Conservation (phyloP, 1,140 invertebrate species). For the Atta colombica region DNA sequence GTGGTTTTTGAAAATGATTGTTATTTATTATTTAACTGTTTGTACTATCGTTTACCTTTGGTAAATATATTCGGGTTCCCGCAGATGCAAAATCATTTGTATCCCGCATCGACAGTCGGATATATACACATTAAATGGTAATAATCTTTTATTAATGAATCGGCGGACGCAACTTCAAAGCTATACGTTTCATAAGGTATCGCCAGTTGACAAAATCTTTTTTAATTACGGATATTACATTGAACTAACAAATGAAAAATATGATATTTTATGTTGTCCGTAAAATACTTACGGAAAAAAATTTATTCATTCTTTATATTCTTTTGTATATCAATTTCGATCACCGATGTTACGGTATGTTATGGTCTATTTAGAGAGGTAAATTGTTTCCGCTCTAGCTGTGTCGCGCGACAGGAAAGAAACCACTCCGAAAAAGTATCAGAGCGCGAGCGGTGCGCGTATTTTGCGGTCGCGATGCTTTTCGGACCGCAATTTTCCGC, state of each 20-base stretch:
- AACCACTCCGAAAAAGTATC: slow-evolving; percentile 54
- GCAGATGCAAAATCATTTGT: not conserved
- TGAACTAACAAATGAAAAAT: not conserved
- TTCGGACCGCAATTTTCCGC: slow-evolving; percentile 50
- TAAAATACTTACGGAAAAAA: not conserved
- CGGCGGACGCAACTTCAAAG: not conserved
- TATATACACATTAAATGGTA: not conserved
- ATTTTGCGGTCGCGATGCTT: slow-evolving; percentile 50
- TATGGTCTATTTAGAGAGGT: slow-evolving; percentile 55
- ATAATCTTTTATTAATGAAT: slow-evolving; percentile 36
- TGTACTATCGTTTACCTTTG: not conserved
- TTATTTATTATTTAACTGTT: slow-evolving; percentile 37
- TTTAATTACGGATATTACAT: not conserved
- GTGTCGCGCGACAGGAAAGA: slow-evolving; percentile 37
- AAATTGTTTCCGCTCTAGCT: slow-evolving; percentile 60
- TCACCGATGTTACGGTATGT: slow-evolving; percentile 2
- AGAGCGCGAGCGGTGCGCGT: slow-evolving; percentile 47
- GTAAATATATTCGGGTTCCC: not conserved
- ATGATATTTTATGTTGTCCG: too few relatives aligned
- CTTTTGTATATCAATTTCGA: slow-evolving; percentile 15
- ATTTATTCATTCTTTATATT: not conserved
- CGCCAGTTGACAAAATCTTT: not conserved
- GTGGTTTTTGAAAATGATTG: slow-evolving; percentile 17
- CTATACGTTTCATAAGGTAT: not conserved
- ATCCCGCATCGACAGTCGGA: not conserved